A percentile compares a stretch with the other conserved stretches of the same genome.
Conservation (phyloP, 1,140 invertebrate genomes). For the Drusus annulatus region DNA sequence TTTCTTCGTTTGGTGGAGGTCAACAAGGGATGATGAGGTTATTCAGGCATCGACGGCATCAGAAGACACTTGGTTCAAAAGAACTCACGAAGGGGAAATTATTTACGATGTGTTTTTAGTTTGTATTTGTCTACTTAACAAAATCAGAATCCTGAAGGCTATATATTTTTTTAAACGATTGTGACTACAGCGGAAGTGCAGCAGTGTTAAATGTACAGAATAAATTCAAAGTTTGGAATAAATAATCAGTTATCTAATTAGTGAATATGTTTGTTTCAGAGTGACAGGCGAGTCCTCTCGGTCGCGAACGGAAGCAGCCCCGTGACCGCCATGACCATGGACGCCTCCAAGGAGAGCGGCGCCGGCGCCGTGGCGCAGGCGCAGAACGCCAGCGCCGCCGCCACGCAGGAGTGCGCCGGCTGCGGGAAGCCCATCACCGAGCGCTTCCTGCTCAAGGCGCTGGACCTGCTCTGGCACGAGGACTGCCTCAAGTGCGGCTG, state of each 20-base stretch:
- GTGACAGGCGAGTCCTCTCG: constrained; percentile 68
- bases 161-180: too few species aligned
- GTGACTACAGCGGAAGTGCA: too few species aligned
- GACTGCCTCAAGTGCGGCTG: constrained; percentile 98
- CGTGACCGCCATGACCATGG: constrained; percentile 66
- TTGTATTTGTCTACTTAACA: too few species aligned
- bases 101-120: too few species aligned
- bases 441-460: constrained; percentile 85
- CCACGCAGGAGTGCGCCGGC: constrained; percentile 85
- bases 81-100: too few species aligned
- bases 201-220: too few species aligned
- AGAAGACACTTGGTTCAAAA: too few species aligned
- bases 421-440: constrained; percentile 91
- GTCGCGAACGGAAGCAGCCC: constrained; percentile 65
- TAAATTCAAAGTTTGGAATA: too few species aligned
- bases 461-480: constrained; percentile 98
- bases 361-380: constrained; percentile 59
- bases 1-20: too few species aligned
- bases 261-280: constrained; percentile 61
- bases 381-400: constrained; percentile 49
- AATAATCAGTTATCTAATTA: neutral
- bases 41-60: too few species aligned
- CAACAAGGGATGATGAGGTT: too few species aligned
- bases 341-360: constrained; percentile 68
- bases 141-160: too few species aligned